Conservation (phyloP, 2,888 invertebrate genomes). For the Lobophora halterata region DNA sequence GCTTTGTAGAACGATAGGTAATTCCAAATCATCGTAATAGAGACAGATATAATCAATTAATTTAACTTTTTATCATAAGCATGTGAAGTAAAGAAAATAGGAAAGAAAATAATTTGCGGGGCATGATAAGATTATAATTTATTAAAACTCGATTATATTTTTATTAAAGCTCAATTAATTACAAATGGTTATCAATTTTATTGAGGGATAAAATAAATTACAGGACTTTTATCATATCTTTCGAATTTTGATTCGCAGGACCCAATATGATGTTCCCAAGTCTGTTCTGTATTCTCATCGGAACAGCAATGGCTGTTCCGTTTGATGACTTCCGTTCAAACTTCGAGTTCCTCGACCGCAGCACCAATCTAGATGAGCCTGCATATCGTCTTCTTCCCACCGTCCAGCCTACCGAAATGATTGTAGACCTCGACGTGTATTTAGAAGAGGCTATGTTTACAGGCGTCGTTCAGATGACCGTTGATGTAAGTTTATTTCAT, state of each 20-base stretch:
- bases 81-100: too few relatives aligned
- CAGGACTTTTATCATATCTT: too few relatives aligned
- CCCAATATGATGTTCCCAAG: constrained; percentile 49
- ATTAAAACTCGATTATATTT: too few relatives aligned
- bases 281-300: constrained; percentile 47
- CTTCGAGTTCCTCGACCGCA: constrained; percentile 52
- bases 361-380: constrained; percentile 55
- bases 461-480: constrained; percentile 48
- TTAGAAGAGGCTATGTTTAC: constrained; percentile 49
- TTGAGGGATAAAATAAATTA: too few relatives aligned
- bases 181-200: too few relatives aligned
- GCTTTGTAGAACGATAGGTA: too few relatives aligned
- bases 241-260: constrained; percentile 39
- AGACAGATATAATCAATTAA: too few relatives aligned
- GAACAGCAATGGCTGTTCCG: constrained; percentile 47
- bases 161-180: too few relatives aligned
- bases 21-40: too few relatives aligned
- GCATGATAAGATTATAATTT: too few relatives aligned
- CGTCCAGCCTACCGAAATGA: constrained; percentile 51
- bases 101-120: too few relatives aligned
- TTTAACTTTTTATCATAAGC: too few relatives aligned
- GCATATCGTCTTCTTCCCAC: constrained; percentile 54
- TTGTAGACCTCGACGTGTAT: constrained; percentile 59
- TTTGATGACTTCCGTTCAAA: constrained; percentile 49
- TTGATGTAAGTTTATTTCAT: constrained; percentile 51